Evolutionary conservation across 2,113 vertebrate species (phyloP).

Genomic region (Lagopus muta): DNA sequence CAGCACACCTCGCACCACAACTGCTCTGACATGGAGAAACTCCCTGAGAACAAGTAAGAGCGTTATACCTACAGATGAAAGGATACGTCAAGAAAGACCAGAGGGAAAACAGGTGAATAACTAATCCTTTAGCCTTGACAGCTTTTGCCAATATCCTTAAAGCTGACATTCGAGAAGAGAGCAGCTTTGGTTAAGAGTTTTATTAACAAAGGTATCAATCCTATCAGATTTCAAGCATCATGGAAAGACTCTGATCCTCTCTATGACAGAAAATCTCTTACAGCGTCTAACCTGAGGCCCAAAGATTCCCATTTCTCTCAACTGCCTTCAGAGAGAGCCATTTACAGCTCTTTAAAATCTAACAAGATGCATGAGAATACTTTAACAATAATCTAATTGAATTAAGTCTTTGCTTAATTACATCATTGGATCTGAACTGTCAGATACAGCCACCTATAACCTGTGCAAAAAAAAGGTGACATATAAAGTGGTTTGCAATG

Average conservation of each 20-base stretch:
- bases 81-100: neutral
- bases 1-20: neutral
- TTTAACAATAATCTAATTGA: neutral
- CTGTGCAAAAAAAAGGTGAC: neutral
- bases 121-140: neutral
- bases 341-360: neutral
- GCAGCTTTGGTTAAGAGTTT: neutral
- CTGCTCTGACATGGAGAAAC: rapidly evolving
- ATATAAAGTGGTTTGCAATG: neutral
- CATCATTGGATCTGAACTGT: neutral
- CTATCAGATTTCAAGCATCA: neutral
- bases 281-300: neutral
- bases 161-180: neutral
- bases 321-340: neutral
- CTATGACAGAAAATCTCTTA: neutral
- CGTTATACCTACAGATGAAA: neutral
- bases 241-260: neutral
- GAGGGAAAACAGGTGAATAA: neutral
- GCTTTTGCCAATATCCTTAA: neutral
- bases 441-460: neutral
- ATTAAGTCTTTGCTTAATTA: constrained; percentile 9
- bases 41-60: rapidly evolving
- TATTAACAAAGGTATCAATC: neutral
- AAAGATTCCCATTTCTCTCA: neutral
- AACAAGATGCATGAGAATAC: neutral